phyloP scores from a whole-genome alignment of 2,888 invertebrate species.

The Ennomos erosarius region DNA sequence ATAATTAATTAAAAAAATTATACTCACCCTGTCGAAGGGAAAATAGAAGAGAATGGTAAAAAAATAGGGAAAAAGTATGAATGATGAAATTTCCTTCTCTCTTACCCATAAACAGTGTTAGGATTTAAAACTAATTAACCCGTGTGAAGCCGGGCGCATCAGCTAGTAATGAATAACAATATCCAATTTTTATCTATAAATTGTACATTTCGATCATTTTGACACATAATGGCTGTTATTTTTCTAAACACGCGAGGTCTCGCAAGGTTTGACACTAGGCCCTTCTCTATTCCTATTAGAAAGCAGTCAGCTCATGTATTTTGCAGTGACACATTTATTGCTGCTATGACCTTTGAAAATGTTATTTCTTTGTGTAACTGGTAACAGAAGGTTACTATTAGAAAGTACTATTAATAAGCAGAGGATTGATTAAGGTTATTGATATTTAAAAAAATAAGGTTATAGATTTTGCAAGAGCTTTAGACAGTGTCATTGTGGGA shows the following conservation, averaged over 20 bases:
- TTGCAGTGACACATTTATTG: slow-evolving; percentile 46
- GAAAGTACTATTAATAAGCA: neutral
- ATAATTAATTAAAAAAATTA: too few relatives aligned
- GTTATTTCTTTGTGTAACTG: slow-evolving; percentile 30
- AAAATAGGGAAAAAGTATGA: too few relatives aligned
- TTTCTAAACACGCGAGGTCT: slow-evolving; percentile 49
- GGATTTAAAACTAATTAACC: too few relatives aligned
- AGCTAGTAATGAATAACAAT: too few relatives aligned
- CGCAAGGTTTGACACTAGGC: slow-evolving; percentile 42
- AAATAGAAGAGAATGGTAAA: too few relatives aligned
- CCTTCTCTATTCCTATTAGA: slow-evolving; percentile 49
- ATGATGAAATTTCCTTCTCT: too few relatives aligned
- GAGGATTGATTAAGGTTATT: neutral
- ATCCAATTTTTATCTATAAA: slow-evolving; percentile 2
- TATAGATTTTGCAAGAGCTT: too few relatives aligned
- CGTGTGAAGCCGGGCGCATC: too few relatives aligned
- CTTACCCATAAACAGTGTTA: too few relatives aligned
- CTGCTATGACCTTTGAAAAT: slow-evolving; percentile 36
- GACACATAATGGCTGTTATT: slow-evolving; percentile 31
- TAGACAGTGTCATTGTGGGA: too few relatives aligned
- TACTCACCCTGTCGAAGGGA: too few relatives aligned
- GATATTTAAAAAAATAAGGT: too few relatives aligned
- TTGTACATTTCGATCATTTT: slow-evolving; percentile 25
- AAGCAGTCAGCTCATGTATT: slow-evolving; percentile 36
- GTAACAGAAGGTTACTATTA: slow-evolving; percentile 6